phyloP scores from a whole-genome alignment of 64 coral and sea anemone species.

The Porites australiensis region DNA sequence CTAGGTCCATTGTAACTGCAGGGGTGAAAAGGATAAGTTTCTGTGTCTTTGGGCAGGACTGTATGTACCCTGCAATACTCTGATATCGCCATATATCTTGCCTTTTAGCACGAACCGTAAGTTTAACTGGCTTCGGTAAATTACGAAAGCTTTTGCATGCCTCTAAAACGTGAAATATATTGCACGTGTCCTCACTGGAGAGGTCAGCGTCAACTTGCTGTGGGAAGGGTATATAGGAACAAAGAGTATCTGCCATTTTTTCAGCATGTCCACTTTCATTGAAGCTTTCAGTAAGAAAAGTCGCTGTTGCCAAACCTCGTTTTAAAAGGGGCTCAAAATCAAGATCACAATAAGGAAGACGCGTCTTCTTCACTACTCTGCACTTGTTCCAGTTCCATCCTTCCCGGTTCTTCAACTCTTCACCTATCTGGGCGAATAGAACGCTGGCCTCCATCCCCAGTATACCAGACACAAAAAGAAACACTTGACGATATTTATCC shows the following conservation, averaged over 20 bases:
- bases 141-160: background rate
- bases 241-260: background rate
- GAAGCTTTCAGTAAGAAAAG: background rate
- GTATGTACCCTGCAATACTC: background rate
- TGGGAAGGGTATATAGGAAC: background rate
- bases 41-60: background rate
- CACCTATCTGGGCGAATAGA: no score
- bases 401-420: no score
- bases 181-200: background rate
- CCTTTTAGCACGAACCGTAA: no score
- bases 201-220: no score
- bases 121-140: background rate
- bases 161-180: background rate
- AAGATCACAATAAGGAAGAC: no score
- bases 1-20: background rate
- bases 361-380: no score
- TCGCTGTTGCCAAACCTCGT: background rate
- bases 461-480: no score
- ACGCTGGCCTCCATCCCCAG: no score
- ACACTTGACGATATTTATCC: background rate
- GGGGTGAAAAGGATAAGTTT: background rate
- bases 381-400: no score
- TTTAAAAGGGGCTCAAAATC: no score
- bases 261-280: background rate
- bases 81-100: background rate